A percentile compares a stretch with the other conserved stretches of the same genome.
Conservation (phyloP, 2,797 vertebrate species). For the Acomys russatus region DNA sequence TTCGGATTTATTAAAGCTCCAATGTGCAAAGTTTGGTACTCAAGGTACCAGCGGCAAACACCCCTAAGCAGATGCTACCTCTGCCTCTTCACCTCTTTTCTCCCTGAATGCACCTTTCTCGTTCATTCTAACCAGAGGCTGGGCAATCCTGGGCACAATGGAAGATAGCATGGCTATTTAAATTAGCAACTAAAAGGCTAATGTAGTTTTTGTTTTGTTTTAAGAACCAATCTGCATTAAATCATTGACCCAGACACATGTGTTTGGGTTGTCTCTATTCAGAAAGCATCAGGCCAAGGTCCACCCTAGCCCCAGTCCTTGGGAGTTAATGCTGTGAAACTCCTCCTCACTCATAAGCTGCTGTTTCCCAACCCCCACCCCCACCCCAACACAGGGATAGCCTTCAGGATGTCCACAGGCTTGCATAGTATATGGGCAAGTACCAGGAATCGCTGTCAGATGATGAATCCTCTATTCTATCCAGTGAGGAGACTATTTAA, state of each 20-base stretch:
- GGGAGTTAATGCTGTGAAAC: neutral
- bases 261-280: slow-evolving; percentile 30
- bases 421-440: neutral
- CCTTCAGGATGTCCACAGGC: neutral
- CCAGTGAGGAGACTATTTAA: neutral
- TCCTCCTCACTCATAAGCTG: neutral
- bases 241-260: slow-evolving; percentile 27
- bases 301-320: neutral
- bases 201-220: neutral
- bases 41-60: neutral
- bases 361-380: neutral
- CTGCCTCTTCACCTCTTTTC: neutral
- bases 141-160: neutral
- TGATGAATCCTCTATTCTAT: neutral
- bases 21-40: neutral
- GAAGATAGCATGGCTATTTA: neutral
- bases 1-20: neutral
- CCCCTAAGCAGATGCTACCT: neutral
- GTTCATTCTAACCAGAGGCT: neutral
- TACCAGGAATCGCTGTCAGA: neutral
- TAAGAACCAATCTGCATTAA: neutral
- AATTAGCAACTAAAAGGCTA: slow-evolving; percentile 58
- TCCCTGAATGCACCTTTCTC: neutral
- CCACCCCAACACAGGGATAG: neutral
- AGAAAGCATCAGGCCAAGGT: neutral